These are phyloP conservation scores for Numida meleagris DNA, from an alignment of 2,113 vertebrate species.

Conservation along the genomic window DNA sequence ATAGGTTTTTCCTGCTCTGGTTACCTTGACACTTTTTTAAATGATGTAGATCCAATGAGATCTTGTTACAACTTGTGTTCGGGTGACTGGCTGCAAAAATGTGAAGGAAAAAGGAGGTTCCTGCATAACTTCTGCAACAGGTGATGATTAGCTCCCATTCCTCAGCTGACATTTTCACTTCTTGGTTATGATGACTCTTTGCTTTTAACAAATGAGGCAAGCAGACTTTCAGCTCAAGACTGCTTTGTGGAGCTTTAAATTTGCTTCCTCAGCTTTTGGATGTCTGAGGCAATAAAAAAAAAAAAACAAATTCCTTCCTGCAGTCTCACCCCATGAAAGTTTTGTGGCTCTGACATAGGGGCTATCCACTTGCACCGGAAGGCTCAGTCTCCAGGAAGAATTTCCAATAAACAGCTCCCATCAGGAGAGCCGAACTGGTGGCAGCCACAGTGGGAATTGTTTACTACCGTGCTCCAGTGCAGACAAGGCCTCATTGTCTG, in stretches of 20 bases:
- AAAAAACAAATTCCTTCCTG: background rate
- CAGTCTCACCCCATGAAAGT: background rate
- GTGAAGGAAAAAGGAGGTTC: background rate
- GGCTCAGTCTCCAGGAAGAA: conserved; percentile 14
- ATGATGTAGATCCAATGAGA: background rate
- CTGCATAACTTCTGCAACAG: background rate
- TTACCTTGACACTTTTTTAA: background rate
- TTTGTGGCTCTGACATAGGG: background rate
- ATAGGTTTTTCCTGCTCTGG: background rate
- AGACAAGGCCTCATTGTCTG: conserved; percentile 69
- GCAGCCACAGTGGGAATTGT: conserved; percentile 51
- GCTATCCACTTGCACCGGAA: background rate
- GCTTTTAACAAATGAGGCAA: background rate
- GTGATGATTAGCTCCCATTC: background rate
- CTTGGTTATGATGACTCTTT: background rate
- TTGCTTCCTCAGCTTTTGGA: background rate
- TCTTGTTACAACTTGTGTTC: fast-evolving
- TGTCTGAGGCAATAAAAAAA: background rate
- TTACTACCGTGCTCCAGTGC: background rate
- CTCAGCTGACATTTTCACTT: background rate
- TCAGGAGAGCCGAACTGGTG: background rate
- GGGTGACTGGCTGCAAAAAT: background rate
- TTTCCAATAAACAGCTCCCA: background rate
- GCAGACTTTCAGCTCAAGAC: fast-evolving
- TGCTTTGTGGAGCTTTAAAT: background rate